Evolutionary conservation across 2,113 vertebrate genomes (phyloP).

Genomic region (Ifrita kowaldi): DNA sequence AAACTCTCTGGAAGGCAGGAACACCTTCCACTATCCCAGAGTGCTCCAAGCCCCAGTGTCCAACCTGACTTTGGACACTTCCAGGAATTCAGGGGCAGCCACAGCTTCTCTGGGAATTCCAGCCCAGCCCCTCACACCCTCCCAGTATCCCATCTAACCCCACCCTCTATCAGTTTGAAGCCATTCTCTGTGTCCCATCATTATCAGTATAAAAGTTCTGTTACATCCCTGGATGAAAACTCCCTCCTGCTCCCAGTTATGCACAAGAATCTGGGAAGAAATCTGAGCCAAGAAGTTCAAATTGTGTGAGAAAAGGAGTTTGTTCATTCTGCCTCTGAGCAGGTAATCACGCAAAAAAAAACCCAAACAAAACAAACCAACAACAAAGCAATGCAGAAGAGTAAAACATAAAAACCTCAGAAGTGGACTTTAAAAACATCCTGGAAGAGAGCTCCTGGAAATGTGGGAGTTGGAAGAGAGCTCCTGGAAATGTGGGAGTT

Average conservation of each 20-base stretch:
- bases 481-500: not conserved
- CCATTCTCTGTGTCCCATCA: not conserved
- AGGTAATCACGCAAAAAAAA: not conserved
- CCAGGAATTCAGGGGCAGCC: not conserved
- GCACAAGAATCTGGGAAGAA: not conserved
- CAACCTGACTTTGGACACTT: not conserved
- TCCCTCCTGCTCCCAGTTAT: not conserved
- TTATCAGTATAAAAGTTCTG: not conserved
- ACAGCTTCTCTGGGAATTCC: not conserved
- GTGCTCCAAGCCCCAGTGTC: not conserved
- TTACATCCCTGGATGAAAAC: not conserved
- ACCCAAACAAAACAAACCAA: too few relatives aligned
- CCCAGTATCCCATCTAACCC: not conserved
- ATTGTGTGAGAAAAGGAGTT: not conserved
- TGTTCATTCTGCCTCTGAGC: not conserved
- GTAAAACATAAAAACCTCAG: not conserved
- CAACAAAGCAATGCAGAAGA: not conserved
- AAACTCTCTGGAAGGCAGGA: not conserved
- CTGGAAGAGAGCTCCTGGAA: not conserved
- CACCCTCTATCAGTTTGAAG: not conserved
- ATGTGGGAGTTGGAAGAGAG: not conserved
- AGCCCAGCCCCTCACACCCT: not conserved
- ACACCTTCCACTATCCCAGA: not conserved
- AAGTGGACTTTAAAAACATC: not conserved
- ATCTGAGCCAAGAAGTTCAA: not conserved